These are phyloP conservation scores for Leptinotarsa defecta DNA, from an alignment of 1,140 invertebrate genomes.

Conservation along the genomic window DNA sequence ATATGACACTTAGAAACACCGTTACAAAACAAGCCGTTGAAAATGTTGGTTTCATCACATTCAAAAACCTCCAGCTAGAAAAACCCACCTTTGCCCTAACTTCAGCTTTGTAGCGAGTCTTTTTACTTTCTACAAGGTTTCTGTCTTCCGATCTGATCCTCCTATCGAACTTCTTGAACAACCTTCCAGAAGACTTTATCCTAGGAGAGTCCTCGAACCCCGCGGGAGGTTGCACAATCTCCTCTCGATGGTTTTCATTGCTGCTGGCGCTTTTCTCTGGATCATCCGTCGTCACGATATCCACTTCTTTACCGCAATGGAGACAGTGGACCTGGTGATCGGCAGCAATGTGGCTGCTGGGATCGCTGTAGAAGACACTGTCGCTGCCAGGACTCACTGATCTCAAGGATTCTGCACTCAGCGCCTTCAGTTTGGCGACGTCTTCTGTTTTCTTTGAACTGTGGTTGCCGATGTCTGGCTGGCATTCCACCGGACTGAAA, in stretches of 20 bases:
- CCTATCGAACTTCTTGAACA: slow-evolving; percentile 83
- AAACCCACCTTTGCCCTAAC: slow-evolving; percentile 69
- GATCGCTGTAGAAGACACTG: slow-evolving; percentile 84
- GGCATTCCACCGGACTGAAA: slow-evolving; percentile 10
- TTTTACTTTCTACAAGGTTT: slow-evolving; percentile 61
- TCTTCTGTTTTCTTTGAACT: slow-evolving; percentile 46
- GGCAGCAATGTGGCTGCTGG: slow-evolving; percentile 62
- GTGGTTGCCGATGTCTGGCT: slow-evolving; percentile 21
- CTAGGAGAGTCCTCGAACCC: slow-evolving; percentile 82
- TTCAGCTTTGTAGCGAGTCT: slow-evolving; percentile 69
- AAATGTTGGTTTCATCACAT: background rate
- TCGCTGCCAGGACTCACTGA: slow-evolving; percentile 86
- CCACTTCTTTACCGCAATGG: slow-evolving; percentile 76
- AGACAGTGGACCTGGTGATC: slow-evolving; percentile 67
- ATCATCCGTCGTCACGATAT: slow-evolving; percentile 53
- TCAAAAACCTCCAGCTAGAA: background rate
- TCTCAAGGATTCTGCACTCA: slow-evolving; percentile 81
- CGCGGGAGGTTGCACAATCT: slow-evolving; percentile 83
- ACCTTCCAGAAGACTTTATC: slow-evolving; percentile 59
- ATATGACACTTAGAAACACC: too few species aligned
- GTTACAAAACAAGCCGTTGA: too few species aligned
- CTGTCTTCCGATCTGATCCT: slow-evolving; percentile 82
- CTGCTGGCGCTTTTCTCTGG: slow-evolving; percentile 48
- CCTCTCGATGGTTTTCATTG: slow-evolving; percentile 58
- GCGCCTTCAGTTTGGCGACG: slow-evolving; percentile 67